Conservation (phyloP, 2,797 vertebrate genomes). For the Mergus octosetaceus region DNA sequence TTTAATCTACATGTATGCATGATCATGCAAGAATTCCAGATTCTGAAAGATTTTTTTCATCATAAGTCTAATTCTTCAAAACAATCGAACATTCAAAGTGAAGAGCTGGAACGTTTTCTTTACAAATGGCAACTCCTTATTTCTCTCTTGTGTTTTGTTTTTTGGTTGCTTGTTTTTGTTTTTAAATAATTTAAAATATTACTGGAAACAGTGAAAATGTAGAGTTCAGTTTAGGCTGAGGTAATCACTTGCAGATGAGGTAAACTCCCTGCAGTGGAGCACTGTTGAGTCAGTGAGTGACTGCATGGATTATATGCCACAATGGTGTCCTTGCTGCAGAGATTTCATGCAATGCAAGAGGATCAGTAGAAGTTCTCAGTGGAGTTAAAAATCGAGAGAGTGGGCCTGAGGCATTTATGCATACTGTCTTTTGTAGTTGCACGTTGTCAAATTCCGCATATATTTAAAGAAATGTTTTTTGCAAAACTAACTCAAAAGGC, state of each 20-base stretch:
- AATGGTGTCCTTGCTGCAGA: not conserved
- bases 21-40: not conserved
- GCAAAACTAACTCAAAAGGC: not conserved
- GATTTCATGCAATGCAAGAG: not conserved
- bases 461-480: not conserved
- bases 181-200: not conserved
- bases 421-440: not conserved
- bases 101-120: not conserved
- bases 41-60: not conserved
- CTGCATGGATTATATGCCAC: not conserved
- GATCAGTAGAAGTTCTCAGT: not conserved
- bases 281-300: not conserved
- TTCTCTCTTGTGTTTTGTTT: not conserved
- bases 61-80: not conserved
- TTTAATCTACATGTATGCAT: not conserved
- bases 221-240: not conserved
- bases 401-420: not conserved
- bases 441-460: not conserved
- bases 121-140: not conserved
- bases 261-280: not conserved
- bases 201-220: not conserved
- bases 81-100: not conserved
- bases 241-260: not conserved
- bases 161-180: not conserved
- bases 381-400: not conserved